Evolutionary conservation across 2,797 vertebrate genomes (phyloP).

Genomic region (Myotis daubentonii): DNA sequence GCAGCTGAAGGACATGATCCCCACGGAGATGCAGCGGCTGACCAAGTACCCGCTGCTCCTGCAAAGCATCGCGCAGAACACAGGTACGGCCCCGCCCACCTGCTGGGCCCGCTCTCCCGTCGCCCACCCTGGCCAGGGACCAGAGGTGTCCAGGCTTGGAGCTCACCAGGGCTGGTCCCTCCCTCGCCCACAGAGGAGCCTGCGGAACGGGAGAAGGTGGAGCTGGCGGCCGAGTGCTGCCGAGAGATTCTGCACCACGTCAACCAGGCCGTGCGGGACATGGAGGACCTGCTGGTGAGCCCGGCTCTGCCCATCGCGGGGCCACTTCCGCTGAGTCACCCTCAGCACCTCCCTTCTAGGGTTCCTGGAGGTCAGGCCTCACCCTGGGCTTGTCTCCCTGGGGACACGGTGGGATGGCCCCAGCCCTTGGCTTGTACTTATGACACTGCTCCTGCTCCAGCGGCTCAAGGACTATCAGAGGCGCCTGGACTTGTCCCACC

Average conservation of each 20-base stretch:
- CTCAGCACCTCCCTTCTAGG: neutral
- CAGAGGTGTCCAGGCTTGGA: neutral
- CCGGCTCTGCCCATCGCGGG: fast-evolving
- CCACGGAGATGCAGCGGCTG: conserved; percentile 94
- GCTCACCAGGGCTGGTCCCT: fast-evolving
- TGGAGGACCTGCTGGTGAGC: conserved; percentile 94
- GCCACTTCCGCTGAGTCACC: neutral
- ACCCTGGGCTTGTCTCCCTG: neutral
- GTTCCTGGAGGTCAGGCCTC: neutral
- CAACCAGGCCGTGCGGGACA: conserved; percentile 92
- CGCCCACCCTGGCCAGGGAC: fast-evolving
- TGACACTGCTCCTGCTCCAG: conserved; percentile 79
- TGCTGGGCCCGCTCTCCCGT: fast-evolving
- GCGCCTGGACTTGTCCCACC: conserved; percentile 92
- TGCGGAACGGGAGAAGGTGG: conserved; percentile 87
- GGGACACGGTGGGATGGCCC: neutral
- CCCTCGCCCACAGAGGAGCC: conserved; percentile 84
- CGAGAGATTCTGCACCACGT: conserved; percentile 94
- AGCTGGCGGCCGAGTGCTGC: conserved; percentile 92
- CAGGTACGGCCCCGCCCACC: conserved; percentile 83
- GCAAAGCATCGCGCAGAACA: conserved; percentile 94
- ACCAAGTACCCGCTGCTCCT: conserved; percentile 95
- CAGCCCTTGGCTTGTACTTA: neutral
- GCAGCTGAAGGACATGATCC: conserved; percentile 96
- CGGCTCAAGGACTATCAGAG: conserved; percentile 93